Percentiles rank a stretch among this genome's conserved stretches.
These are phyloP conservation scores for Cheilosia variabilis DNA, from an alignment of 2,888 invertebrate genomes.

Conservation along the genomic window DNA sequence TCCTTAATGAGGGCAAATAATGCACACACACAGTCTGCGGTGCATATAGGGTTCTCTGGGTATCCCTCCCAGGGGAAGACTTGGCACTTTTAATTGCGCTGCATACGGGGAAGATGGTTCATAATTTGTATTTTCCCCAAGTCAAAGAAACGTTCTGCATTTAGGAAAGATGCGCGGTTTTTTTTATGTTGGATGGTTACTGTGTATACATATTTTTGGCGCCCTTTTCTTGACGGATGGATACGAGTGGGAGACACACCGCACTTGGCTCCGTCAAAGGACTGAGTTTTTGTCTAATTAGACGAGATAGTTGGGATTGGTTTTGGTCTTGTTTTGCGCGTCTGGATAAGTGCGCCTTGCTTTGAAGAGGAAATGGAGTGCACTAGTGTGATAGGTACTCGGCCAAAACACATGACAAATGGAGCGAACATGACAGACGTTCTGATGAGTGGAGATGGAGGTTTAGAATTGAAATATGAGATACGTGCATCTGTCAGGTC, in stretches of 20 bases:
- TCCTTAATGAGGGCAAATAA: slow-evolving; percentile 53
- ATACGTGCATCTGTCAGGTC: no score
- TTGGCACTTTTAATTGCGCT: slow-evolving; percentile 43
- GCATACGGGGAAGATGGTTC: slow-evolving; percentile 29
- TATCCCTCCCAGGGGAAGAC: slow-evolving; percentile 12
- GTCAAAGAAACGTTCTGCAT: background rate
- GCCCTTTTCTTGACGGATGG: slow-evolving; percentile 9
- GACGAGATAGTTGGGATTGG: slow-evolving; percentile 24
- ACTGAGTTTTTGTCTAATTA: slow-evolving; percentile 49
- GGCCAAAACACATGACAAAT: slow-evolving; percentile 14
- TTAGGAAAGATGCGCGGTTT: slow-evolving; percentile 7
- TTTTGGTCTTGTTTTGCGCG: background rate
- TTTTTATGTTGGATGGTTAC: slow-evolving; percentile 10
- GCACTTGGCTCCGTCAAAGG: slow-evolving; percentile 29
- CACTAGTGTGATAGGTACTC: slow-evolving; percentile 13
- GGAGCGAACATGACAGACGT: background rate
- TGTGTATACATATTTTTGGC: slow-evolving; percentile 7
- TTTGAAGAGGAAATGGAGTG: slow-evolving; percentile 32
- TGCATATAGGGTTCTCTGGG: slow-evolving; percentile 5
- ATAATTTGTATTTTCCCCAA: background rate
- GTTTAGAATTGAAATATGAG: background rate
- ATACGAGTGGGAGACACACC: slow-evolving; percentile 13
- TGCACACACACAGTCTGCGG: background rate
- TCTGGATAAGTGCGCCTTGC: background rate
- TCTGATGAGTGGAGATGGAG: background rate